Conservation (phyloP, 2,888 invertebrate species). For the Epistrophe grossulariae region DNA sequence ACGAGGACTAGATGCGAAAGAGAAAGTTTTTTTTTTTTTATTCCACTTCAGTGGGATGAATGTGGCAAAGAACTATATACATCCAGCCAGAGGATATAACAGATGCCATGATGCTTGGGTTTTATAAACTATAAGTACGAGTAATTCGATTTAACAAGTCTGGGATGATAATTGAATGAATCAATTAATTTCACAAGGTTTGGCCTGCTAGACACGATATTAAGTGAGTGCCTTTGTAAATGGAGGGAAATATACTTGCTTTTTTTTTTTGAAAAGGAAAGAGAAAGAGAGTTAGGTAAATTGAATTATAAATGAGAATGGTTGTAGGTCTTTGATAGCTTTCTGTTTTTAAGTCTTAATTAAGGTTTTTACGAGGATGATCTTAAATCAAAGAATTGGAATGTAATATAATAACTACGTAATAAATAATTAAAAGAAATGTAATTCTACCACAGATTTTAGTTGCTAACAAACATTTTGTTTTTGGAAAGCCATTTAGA, state of each 20-base stretch:
- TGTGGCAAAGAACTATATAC: slow-evolving; percentile 2
- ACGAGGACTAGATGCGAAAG: not conserved
- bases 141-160: slow-evolving; percentile 40
- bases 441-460: too few species aligned
- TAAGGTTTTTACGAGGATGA: not conserved
- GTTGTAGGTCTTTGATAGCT: not conserved
- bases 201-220: slow-evolving; percentile 19
- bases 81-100: not conserved
- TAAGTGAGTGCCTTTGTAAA: slow-evolving; percentile 10
- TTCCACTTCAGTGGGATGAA: not conserved
- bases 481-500: too few species aligned
- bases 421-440: too few species aligned
- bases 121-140: slow-evolving; percentile 23
- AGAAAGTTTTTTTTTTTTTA: slow-evolving; percentile 25
- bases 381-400: not conserved
- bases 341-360: not conserved
- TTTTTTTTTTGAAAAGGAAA: not conserved
- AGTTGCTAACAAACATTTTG: too few species aligned
- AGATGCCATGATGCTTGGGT: slow-evolving; percentile 17
- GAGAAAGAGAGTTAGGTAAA: not conserved
- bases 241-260: slow-evolving; percentile 3
- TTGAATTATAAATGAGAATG: not conserved
- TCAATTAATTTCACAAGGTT: slow-evolving; percentile 27
- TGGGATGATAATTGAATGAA: slow-evolving; percentile 45
- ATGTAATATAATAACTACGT: not conserved